phyloP scores from a whole-genome alignment of 2,888 invertebrate genomes.

The Subacronicta megacephala region DNA sequence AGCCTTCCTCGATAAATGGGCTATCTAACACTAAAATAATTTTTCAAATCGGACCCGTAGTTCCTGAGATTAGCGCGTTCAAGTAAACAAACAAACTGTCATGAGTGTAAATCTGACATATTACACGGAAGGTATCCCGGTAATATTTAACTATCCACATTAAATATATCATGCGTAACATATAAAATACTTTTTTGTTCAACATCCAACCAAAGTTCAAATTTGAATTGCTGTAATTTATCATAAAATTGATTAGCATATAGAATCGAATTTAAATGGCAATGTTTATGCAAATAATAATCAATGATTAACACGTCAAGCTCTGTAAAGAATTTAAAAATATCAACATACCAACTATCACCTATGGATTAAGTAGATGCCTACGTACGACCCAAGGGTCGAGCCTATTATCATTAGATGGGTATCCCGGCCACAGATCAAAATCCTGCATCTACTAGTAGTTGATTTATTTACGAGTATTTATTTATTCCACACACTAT shows the following conservation, averaged over 20 bases:
- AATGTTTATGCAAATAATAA: constrained; percentile 1
- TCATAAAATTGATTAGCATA: constrained; percentile 25
- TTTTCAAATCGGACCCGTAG: too few species aligned
- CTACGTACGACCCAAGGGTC: background rate
- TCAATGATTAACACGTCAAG: constrained; percentile 3
- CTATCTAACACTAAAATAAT: too few species aligned
- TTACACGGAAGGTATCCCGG: constrained; percentile 1
- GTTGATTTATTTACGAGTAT: too few species aligned
- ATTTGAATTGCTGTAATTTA: constrained; percentile 10
- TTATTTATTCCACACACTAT: too few species aligned
- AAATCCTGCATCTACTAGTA: too few species aligned
- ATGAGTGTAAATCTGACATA: constrained; percentile 5
- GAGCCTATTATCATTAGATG: too few species aligned
- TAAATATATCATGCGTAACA: background rate
- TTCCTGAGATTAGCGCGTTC: too few species aligned
- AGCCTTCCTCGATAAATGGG: too few species aligned
- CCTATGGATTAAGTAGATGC: too few species aligned
- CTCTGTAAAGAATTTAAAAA: background rate
- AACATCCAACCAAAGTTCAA: constrained; percentile 1
- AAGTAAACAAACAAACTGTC: too few species aligned
- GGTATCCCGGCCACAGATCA: too few species aligned
- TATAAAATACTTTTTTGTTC: constrained; percentile 21
- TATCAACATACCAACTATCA: too few species aligned
- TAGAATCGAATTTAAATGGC: constrained; percentile 5
- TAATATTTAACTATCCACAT: background rate